phyloP scores from a whole-genome alignment of 1,140 invertebrate species.

The Latrodectus geometricus region DNA sequence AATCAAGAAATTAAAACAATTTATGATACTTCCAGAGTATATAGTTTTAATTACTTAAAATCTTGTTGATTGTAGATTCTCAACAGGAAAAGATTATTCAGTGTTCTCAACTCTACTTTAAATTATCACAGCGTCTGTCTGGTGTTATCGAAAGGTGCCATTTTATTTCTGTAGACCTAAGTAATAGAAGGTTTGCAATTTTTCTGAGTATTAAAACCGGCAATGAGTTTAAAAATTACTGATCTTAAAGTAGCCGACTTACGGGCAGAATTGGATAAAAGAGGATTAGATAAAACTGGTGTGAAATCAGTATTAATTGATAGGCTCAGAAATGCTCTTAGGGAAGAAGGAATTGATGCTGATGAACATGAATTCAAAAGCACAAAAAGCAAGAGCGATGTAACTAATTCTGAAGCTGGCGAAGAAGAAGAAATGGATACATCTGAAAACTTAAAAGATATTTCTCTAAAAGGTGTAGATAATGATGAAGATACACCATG shows the following conservation, averaged over 20 bases:
- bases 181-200: too few species aligned
- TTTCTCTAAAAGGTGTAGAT: background rate
- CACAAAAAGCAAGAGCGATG: conserved; percentile 66
- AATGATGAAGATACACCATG: background rate
- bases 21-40: too few species aligned
- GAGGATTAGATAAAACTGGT: conserved; percentile 87
- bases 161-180: too few species aligned
- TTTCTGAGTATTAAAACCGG: too few species aligned
- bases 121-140: too few species aligned
- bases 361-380: conserved; percentile 77
- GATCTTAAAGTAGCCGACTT: conserved; percentile 92
- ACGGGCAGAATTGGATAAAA: conserved; percentile 86
- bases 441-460: background rate
- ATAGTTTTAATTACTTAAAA: too few species aligned
- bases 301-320: conserved; percentile 89
- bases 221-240: conserved; percentile 62
- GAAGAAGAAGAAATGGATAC: background rate
- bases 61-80: too few species aligned
- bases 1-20: too few species aligned
- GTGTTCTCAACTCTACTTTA: too few species aligned
- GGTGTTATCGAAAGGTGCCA: too few species aligned
- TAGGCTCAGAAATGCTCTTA: conserved; percentile 77
- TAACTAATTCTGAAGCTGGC: background rate
- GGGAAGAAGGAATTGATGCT: conserved; percentile 81
- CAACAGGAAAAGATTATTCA: too few species aligned